A percentile compares a stretch with the other conserved stretches of the same genome.
phyloP scores from a whole-genome alignment of 2,888 invertebrate genomes.

The Pseudococcus viburni region DNA sequence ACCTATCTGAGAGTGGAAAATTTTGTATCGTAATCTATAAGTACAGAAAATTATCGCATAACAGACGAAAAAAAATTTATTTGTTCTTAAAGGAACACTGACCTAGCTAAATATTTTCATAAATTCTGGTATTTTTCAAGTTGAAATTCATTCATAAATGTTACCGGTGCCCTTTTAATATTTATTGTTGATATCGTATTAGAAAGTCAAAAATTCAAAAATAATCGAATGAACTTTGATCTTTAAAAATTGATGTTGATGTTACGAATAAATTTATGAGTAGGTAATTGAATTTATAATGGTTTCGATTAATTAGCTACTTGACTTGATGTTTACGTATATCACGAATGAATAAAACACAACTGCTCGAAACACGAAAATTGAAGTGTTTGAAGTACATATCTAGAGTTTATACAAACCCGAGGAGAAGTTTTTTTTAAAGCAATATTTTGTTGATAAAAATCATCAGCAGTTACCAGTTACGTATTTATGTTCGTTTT shows the following conservation, averaged over 20 bases:
- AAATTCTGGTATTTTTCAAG: neutral
- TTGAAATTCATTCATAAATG: neutral
- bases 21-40: neutral
- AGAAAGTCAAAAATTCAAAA: neutral
- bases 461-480: too few relatives aligned
- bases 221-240: neutral
- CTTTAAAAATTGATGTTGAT: neutral
- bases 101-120: neutral
- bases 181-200: neutral
- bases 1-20: too few relatives aligned
- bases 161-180: neutral
- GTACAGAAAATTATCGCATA: neutral
- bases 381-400: too few relatives aligned
- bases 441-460: too few relatives aligned
- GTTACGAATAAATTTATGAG: neutral
- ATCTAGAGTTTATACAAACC: too few relatives aligned
- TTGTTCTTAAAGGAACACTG: neutral
- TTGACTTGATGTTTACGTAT: neutral
- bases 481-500: too few relatives aligned
- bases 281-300: neutral
- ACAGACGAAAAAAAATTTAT: neutral
- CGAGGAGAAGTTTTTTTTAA: too few relatives aligned
- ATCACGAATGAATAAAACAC: neutral
- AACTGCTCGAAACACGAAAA: neutral
- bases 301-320: neutral